phyloP scores from a whole-genome alignment of 2,888 invertebrate species.

The Cryptocheilus praepositus region DNA sequence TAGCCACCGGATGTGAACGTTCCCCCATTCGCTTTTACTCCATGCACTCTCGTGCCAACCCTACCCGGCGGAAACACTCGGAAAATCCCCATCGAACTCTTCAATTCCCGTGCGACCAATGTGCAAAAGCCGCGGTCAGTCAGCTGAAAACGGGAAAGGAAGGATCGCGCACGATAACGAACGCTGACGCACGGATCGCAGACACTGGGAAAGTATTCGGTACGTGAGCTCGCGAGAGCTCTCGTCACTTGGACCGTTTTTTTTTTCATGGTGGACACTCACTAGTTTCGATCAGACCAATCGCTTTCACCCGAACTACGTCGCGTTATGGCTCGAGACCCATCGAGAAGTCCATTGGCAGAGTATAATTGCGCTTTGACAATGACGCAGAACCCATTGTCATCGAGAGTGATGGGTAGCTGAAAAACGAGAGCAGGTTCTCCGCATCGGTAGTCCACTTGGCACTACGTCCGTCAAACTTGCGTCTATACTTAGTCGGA shows the following conservation, averaged over 20 bases:
- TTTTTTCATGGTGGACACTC: too few species aligned
- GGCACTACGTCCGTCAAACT: too few species aligned
- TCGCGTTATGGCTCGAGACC: too few species aligned
- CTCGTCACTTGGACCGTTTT: neutral
- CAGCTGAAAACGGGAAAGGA: constrained; percentile 23
- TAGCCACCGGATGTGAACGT: constrained; percentile 22
- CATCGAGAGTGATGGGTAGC: neutral
- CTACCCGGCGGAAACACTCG: neutral
- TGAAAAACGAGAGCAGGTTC: too few species aligned
- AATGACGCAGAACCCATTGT: neutral
- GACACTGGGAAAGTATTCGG: constrained; percentile 12
- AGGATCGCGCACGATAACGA: constrained; percentile 26
- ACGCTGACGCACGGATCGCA: constrained; percentile 32
- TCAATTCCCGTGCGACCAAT: constrained; percentile 26
- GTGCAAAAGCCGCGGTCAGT: constrained; percentile 24
- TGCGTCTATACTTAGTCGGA: neutral
- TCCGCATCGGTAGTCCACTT: too few species aligned
- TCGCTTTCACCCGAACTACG: too few species aligned
- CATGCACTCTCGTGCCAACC: neutral
- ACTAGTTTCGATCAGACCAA: too few species aligned
- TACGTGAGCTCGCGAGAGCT: neutral
- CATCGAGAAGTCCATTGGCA: too few species aligned
- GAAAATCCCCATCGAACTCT: constrained; percentile 4
- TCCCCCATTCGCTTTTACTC: constrained; percentile 5
- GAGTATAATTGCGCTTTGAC: neutral